Percentiles rank a stretch among this genome's conserved stretches.
These are phyloP conservation scores for Mactromeris polynyma DNA, from an alignment of 2,888 invertebrate species.

Conservation along the genomic window DNA sequence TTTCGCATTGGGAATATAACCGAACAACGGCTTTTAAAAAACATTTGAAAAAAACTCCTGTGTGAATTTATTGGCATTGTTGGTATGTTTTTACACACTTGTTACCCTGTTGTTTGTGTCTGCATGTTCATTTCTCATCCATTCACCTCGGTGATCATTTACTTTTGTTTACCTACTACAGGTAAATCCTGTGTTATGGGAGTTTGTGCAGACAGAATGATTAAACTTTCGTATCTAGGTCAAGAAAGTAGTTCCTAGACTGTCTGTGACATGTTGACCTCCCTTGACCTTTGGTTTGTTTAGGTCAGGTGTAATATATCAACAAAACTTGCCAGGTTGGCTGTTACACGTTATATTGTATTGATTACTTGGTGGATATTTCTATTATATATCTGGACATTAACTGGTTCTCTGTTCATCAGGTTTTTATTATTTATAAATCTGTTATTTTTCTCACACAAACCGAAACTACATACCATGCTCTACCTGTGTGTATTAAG, in stretches of 20 bases:
- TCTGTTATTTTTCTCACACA: not conserved
- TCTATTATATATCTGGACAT: not conserved
- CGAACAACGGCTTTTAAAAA: too few relatives aligned
- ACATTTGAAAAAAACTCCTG: too few relatives aligned
- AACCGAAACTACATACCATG: not conserved
- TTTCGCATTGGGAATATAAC: too few relatives aligned
- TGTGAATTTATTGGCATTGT: too few relatives aligned
- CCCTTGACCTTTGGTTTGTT: conserved; percentile 36
- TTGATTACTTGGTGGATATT: conserved; percentile 14
- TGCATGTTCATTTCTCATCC: too few relatives aligned
- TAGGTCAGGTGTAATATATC: conserved; percentile 33
- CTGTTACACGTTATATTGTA: not conserved
- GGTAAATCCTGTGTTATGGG: not conserved
- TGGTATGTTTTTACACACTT: too few relatives aligned
- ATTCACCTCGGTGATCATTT: not conserved
- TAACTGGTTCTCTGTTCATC: not conserved
- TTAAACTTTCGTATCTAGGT: conserved; percentile 22
- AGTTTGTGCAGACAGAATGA: not conserved
- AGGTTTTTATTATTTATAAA: not conserved
- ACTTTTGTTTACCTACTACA: not conserved
- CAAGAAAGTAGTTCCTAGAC: conserved; percentile 47
- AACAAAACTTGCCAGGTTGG: conserved; percentile 1
- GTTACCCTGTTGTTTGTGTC: too few relatives aligned
- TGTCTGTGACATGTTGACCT: conserved; percentile 44
- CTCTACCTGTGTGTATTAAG: not conserved